Evolutionary conservation across 2,888 invertebrate genomes (phyloP).

Genomic region (Nudaria mundana): DNA sequence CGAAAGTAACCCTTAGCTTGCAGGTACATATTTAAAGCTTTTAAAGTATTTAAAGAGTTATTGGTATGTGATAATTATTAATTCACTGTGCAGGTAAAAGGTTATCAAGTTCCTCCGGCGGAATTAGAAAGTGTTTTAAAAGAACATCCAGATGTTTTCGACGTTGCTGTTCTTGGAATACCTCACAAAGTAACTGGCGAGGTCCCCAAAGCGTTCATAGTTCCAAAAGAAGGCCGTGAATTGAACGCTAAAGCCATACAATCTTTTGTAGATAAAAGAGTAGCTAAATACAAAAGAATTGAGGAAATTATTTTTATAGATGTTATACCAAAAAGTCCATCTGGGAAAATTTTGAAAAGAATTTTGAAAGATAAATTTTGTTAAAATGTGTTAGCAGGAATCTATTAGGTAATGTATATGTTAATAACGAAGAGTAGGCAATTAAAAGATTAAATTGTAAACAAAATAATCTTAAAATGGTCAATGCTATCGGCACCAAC

Average conservation of each 20-base stretch:
- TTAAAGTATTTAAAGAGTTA: no score
- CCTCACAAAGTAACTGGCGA: slow-evolving; percentile 86
- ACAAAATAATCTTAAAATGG: no score
- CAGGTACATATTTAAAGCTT: no score
- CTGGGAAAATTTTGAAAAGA: slow-evolving; percentile 89
- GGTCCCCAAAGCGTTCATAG: slow-evolving; percentile 87
- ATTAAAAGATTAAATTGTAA: no score
- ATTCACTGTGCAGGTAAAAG: slow-evolving; percentile 84
- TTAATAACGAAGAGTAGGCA: no score
- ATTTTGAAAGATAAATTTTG: slow-evolving; percentile 64
- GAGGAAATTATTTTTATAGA: slow-evolving; percentile 84
- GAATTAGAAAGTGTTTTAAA: slow-evolving; percentile 90
- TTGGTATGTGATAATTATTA: no score
- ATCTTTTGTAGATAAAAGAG: slow-evolving; percentile 83
- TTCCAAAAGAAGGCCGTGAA: slow-evolving; percentile 69
- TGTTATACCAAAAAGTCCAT: slow-evolving; percentile 86
- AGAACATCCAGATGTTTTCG: slow-evolving; percentile 86
- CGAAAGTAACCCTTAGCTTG: no score
- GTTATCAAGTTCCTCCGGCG: slow-evolving; percentile 91
- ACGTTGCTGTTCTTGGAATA: slow-evolving; percentile 92
- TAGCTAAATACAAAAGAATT: slow-evolving; percentile 89
- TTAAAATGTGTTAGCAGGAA: slow-evolving; percentile 13
- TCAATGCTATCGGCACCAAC: no score
- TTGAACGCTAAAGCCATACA: slow-evolving; percentile 79
- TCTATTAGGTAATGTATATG: no score